phyloP scores from a whole-genome alignment of 2,888 invertebrate species.

The Caenorhabditis sp. region DNA sequence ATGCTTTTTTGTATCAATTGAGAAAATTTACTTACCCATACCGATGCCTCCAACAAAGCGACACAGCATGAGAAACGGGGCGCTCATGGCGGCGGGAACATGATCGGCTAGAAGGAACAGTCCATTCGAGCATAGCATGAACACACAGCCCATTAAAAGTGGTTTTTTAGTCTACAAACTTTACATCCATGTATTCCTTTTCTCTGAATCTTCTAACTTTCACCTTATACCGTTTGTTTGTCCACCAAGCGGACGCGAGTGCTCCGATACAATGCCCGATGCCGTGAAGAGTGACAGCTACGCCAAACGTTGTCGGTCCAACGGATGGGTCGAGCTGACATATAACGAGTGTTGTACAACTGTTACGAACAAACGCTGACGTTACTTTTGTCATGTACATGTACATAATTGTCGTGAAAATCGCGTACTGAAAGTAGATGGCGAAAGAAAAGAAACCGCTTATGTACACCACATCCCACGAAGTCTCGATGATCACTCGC shows the following conservation, averaged over 20 bases:
- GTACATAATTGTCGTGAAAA: slow-evolving; percentile 51
- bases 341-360: no score
- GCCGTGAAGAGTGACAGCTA: slow-evolving; percentile 43
- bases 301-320: slow-evolving; percentile 28
- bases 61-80: slow-evolving; percentile 32
- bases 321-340: slow-evolving; percentile 32
- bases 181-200: background rate
- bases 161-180: slow-evolving; percentile 37
- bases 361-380: background rate
- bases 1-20: no score
- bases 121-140: slow-evolving; percentile 25
- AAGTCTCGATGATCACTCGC: slow-evolving; percentile 50
- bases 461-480: slow-evolving; percentile 47
- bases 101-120: slow-evolving; percentile 41
- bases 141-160: slow-evolving; percentile 15
- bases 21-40: slow-evolving; percentile 33
- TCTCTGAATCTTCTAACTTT: background rate
- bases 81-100: slow-evolving; percentile 15
- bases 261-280: slow-evolving; percentile 46
- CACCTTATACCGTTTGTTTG: slow-evolving; percentile 36
- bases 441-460: slow-evolving; percentile 45
- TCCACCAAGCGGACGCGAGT: slow-evolving; percentile 42
- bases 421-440: slow-evolving; percentile 45
- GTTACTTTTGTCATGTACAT: slow-evolving; percentile 49
- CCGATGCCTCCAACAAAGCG: slow-evolving; percentile 46